phyloP scores from a whole-genome alignment of 2,113 vertebrate species.

The Lagenorhynchus albirostris region DNA sequence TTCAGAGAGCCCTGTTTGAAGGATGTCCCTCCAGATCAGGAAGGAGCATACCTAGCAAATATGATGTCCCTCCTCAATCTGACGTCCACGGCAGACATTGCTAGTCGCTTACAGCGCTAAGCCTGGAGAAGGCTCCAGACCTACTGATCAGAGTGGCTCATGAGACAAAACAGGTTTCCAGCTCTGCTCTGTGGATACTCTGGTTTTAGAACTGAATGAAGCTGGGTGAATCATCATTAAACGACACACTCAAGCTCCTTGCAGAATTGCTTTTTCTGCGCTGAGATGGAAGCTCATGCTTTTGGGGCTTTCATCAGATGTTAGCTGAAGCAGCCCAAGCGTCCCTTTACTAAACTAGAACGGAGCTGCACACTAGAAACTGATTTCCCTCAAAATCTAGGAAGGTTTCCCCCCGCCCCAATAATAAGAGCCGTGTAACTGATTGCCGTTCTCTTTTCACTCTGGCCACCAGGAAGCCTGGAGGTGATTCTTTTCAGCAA shows the following conservation, averaged over 20 bases:
- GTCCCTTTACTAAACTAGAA: background rate
- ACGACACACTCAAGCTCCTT: background rate
- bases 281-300: background rate
- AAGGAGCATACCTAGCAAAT: background rate
- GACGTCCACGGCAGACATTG: background rate
- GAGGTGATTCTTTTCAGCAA: background rate
- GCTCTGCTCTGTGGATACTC: background rate
- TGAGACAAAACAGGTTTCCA: background rate
- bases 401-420: background rate
- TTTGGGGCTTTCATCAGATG: background rate
- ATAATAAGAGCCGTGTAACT: background rate
- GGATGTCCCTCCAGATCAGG: background rate
- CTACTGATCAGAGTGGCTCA: background rate
- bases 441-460: background rate
- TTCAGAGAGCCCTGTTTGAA: background rate
- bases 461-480: background rate
- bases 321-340: background rate
- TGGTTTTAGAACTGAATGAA: background rate
- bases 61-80: background rate
- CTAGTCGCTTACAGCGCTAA: background rate
- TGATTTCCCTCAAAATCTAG: background rate
- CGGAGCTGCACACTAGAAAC: background rate
- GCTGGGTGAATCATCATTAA: background rate
- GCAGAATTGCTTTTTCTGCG: background rate
- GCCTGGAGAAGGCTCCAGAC: background rate